Evolutionary conservation across 1,140 invertebrate genomes (phyloP).

Genomic region (Euwallacea fornicatus): DNA sequence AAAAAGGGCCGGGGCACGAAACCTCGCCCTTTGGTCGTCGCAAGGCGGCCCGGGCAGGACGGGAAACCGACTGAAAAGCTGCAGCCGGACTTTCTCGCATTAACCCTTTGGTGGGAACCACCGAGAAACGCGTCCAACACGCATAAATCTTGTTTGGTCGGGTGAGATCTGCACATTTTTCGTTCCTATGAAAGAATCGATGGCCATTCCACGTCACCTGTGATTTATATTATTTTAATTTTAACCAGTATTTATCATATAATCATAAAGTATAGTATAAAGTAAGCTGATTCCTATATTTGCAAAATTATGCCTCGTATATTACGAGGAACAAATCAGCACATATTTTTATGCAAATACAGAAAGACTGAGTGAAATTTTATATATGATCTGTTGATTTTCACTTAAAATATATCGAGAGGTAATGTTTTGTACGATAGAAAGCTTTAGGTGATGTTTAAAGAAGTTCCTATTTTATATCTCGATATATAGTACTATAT

Average conservation of each 20-base stretch:
- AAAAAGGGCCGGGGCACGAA: too few species aligned
- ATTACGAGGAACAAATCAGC: constrained; percentile 52
- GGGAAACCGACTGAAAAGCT: too few species aligned
- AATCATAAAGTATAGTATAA: constrained; percentile 49
- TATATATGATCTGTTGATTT: constrained; percentile 54
- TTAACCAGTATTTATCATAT: constrained; percentile 52
- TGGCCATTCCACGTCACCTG: constrained; percentile 55
- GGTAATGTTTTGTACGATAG: constrained; percentile 53
- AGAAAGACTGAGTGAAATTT: constrained; percentile 56
- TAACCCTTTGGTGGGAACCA: too few species aligned
- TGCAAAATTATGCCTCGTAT: constrained; percentile 52
- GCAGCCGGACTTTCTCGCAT: too few species aligned
- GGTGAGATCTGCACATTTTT: background rate
- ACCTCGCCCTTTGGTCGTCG: too few species aligned
- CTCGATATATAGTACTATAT: constrained; percentile 51
- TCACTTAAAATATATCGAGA: constrained; percentile 53
- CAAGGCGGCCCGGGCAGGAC: too few species aligned
- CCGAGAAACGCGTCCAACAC: too few species aligned
- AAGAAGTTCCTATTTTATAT: constrained; percentile 57
- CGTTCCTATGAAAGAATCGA: constrained; percentile 47
- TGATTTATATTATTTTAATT: constrained; percentile 55
- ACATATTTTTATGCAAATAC: constrained; percentile 56
- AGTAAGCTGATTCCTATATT: constrained; percentile 55
- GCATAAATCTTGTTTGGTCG: background rate
- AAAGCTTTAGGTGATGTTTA: constrained; percentile 56